Conservation (phyloP, 2,113 vertebrate species). For the Hippocampus comes region DNA sequence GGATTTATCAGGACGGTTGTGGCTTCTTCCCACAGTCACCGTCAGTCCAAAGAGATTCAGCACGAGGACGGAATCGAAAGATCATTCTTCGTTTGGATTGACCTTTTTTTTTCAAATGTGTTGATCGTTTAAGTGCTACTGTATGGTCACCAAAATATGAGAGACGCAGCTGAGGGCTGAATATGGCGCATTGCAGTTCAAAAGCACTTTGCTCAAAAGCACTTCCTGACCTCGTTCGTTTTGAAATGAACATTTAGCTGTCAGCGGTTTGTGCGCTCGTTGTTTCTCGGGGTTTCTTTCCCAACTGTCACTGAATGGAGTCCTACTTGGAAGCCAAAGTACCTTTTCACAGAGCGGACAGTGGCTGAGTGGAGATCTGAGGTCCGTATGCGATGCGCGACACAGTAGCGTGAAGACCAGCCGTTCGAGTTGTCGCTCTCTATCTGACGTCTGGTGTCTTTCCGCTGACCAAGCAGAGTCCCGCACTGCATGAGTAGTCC, state of each 20-base stretch:
- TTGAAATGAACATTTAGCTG: too few species aligned
- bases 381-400: conserved; percentile 57
- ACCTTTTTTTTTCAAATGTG: background rate
- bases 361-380: conserved; percentile 48
- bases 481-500: background rate
- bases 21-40: too few species aligned
- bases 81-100: background rate
- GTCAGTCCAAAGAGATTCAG: background rate
- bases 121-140: background rate
- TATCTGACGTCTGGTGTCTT: conserved; percentile 31
- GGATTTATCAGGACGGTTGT: too few species aligned
- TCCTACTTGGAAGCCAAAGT: background rate
- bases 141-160: too few species aligned
- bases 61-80: too few species aligned
- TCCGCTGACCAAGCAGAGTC: background rate
- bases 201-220: too few species aligned
- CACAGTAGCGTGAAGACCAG: conserved; percentile 66
- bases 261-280: too few species aligned
- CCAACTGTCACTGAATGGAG: background rate
- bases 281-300: background rate
- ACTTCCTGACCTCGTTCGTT: too few species aligned
- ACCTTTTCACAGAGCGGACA: conserved; percentile 72
- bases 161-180: too few species aligned
- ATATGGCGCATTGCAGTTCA: too few species aligned
- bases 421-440: conserved; percentile 66